phyloP scores from a whole-genome alignment of 2,888 invertebrate genomes.

The Papilio demoleus region DNA sequence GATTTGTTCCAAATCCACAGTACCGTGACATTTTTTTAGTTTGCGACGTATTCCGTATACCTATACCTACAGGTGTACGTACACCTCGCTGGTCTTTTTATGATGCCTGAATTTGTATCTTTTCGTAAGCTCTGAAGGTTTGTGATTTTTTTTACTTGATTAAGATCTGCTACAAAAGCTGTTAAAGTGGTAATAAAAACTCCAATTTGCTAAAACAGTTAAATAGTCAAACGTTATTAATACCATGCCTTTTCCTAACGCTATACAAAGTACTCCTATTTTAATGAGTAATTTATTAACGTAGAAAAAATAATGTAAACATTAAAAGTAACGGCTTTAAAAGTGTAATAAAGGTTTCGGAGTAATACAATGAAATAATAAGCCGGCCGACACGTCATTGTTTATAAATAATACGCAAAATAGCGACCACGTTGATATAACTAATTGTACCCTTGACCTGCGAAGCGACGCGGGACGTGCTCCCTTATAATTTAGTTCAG shows the following conservation, averaged over 20 bases:
- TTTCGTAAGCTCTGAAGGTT: no score
- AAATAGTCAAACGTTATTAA: not conserved
- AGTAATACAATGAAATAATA: constrained; percentile 32
- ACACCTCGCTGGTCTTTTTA: no score
- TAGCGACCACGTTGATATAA: constrained; percentile 17
- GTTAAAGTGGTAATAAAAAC: not conserved
- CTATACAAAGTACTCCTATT: no score
- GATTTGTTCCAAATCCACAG: no score
- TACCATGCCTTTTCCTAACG: no score
- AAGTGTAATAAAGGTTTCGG: not conserved
- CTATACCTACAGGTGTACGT: no score
- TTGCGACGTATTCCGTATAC: no score
- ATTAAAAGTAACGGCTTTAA: not conserved
- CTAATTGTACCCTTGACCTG: constrained; percentile 61
- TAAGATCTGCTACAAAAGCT: no score
- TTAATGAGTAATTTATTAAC: not conserved
- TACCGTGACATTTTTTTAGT: no score
- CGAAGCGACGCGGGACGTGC: constrained; percentile 55
- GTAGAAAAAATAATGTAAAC: not conserved
- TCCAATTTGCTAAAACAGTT: constrained; percentile 1
- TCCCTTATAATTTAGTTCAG: constrained; percentile 57
- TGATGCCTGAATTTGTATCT: no score
- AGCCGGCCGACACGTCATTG: constrained; percentile 22
- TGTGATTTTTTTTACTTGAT: no score
- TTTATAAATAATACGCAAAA: constrained; percentile 38